Evolutionary conservation across 2,797 vertebrate genomes (phyloP), one percentile per base, ranked within the genome.

Genomic region (Halcyon smyrnensis): DNA sequence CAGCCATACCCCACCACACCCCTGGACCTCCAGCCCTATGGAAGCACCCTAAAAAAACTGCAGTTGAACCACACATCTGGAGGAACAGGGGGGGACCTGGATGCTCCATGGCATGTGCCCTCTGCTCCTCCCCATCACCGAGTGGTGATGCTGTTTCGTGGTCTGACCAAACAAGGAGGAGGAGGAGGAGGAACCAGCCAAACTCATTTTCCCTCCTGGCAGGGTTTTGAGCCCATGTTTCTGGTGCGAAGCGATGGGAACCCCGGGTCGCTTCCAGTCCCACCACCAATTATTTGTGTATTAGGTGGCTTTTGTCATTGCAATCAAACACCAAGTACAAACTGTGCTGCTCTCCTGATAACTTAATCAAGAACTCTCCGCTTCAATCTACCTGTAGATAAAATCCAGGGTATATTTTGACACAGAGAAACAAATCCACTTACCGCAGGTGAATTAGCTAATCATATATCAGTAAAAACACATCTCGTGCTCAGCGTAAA

Each of bases 311-410:
- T 96, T 90, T 96, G 92, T 90, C 88, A 32, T 65, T 0, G 80
- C 94, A 95, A 93, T 95, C 94, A 95, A 60, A 41, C 32, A 30
- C 69, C 14, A 8, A 86, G 88, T 11, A 20, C 85, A 57, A 88
- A 73, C 83, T 11, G 25, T 16, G 8, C 62, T 2, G 36, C 90
- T 94, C 88, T 94, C 76, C 92, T 93, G 93, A 96, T 53, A 89
- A 82, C 88, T 94, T 79, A 88, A 93, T 84, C 94, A 81, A 92
- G 64, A 92, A 88, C 70, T 30, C 68, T 95, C 81, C 16, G 75
- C 73, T 64, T 76, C 69, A 84, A 80, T 90, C 96, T 96, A 95
- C 89, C 95, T 96, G 54, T 84, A 69, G 80, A 92, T 89, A 94
- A 43, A 90, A 95, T 16, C 79, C 53, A 64, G 64, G 56, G 69